A percentile compares a stretch with the other conserved stretches of the same genome.
Evolutionary conservation across 2,797 vertebrate genomes (phyloP).

Genomic region (Hyperoplus immaculatus): DNA sequence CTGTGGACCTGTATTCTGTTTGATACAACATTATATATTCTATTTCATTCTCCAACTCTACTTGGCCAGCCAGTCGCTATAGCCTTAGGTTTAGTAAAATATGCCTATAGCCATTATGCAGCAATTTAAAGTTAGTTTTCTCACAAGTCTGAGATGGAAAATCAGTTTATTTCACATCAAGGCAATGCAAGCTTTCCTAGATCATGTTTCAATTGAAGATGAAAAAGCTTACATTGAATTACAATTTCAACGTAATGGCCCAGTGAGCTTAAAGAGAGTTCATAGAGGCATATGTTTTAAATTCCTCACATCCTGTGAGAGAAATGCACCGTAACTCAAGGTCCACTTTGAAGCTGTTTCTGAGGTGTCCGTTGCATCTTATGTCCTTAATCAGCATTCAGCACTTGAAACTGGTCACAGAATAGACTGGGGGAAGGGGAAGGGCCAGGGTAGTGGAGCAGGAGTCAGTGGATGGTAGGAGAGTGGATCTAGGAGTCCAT

Average conservation of each 20-base stretch:
- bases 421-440: background rate
- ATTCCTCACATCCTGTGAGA: background rate
- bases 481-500: background rate
- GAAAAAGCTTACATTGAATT: background rate
- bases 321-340: background rate
- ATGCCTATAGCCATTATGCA: slow-evolving; percentile 11
- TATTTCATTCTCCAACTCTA: background rate
- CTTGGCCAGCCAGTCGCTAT: background rate
- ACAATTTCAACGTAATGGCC: background rate
- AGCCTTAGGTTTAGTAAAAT: slow-evolving; percentile 28
- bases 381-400: background rate
- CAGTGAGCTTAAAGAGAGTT: background rate
- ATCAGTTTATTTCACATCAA: slow-evolving; percentile 23
- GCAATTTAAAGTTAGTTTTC: slow-evolving; percentile 39
- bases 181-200: background rate
- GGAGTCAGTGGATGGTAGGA: no score
- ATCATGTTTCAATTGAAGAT: background rate
- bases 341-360: background rate
- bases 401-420: background rate
- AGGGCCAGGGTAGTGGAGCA: background rate
- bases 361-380: background rate
- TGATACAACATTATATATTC: slow-evolving; percentile 50
- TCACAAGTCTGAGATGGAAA: slow-evolving; percentile 38
- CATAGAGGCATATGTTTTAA: background rate
- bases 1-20: slow-evolving; percentile 25